These are phyloP conservation scores for Euura saliciscinereae DNA, from an alignment of 1,140 invertebrate species.

Conservation along the genomic window DNA sequence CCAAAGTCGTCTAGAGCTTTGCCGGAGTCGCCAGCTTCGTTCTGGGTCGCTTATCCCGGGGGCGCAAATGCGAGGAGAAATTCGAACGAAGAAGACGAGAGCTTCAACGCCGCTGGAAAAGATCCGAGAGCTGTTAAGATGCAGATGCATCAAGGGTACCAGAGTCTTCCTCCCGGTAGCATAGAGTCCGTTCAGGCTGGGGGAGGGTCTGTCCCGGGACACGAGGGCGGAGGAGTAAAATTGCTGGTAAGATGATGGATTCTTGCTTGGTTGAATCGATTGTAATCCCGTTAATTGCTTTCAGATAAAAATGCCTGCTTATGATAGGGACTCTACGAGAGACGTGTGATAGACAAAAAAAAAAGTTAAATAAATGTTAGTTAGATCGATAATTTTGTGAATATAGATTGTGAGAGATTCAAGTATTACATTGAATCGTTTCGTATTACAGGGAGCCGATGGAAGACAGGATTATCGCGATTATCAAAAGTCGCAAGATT, in stretches of 20 bases:
- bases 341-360: constrained; percentile 19
- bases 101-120: constrained; percentile 19
- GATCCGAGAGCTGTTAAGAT: constrained; percentile 46
- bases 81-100: background rate
- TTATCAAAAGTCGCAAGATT: constrained; percentile 32
- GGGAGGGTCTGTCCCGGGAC: constrained; percentile 44
- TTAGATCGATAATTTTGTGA: constrained; percentile 14
- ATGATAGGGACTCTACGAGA: constrained; percentile 28
- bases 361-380: constrained; percentile 36
- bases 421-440: background rate
- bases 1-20: constrained; percentile 17
- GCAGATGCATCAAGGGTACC: constrained; percentile 55
- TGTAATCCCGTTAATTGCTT: constrained; percentile 33
- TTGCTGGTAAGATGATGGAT: constrained; percentile 44
- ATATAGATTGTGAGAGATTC: no score
- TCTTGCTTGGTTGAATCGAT: background rate
- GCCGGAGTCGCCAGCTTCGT: constrained; percentile 27
- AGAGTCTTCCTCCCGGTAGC: constrained; percentile 52
- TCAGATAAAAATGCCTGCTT: constrained; percentile 54
- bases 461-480: constrained; percentile 30
- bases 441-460: constrained; percentile 21
- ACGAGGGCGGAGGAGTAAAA: constrained; percentile 52
- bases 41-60: constrained; percentile 41
- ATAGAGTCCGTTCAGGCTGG: constrained; percentile 51
- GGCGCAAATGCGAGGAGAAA: constrained; percentile 1